Base-by-base conservation (phyloP, 1,140 invertebrate species). In the Wiebesia pumilae region DNA sequence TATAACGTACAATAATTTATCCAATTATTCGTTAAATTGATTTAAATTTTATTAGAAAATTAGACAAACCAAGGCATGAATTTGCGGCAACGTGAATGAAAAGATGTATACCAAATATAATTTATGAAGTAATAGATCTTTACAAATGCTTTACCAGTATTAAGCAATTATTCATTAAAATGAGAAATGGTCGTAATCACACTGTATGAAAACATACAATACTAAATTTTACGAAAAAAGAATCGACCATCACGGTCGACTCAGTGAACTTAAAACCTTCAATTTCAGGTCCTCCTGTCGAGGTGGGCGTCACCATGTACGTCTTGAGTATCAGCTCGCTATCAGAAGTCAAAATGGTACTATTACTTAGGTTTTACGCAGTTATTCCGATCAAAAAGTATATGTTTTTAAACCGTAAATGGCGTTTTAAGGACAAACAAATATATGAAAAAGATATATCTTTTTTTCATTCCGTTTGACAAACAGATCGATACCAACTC, bases 301-400 rank as follows among this genome's bases (percentile, higher is more conserved):
- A 98, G 95, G 98, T 99, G 94, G 98, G 97, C 95, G 97, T 99
- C 95, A 98, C 98, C 95, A 98, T 98, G 97, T 98, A 98, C 96
- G 97, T 99, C 95, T 97, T 98, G 95, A 98, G 97, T 95, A 99
- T 99, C 96, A 98, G 97, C 96, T 98, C 98, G 95, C 97, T 99
- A 94, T 98, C 98, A 94, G 98, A 99, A 97, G 98, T 99, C 94
- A 97, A 98, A 97, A 99, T 99, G 98, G 98, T 99, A 97, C 95
- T 94, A 93, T 91, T 91, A 87, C 94, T 94, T 94, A 93, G 94
- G 94, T 95, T 93, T 95, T 94, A 94, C 89, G 94, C 94, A 94
- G 89, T 91, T 90, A 91, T 91, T 90, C 89, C 88, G 89, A 88
- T 92, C 88, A 92, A 92, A 91, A 54, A 89, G 88, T 51, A 87